Base-by-base conservation (phyloP, 1,140 invertebrate genomes). In the Drosophila setifemur region DNA sequence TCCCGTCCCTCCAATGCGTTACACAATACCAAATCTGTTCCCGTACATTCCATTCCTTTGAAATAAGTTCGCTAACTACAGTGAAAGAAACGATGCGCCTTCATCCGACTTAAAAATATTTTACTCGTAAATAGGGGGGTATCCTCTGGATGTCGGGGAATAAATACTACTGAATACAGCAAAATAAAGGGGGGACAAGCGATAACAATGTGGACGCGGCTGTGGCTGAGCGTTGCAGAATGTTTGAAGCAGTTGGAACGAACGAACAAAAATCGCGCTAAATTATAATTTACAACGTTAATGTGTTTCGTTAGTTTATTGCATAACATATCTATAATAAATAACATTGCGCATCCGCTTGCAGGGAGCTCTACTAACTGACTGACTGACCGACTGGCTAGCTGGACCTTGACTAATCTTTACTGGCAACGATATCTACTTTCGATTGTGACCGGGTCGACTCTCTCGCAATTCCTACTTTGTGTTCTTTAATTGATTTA, bases 61-160 rank as follows among this genome's bases (percentile, higher is more conserved):
- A 74, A 85, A 60, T 74, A 85, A 79, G 79, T 85, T 83, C 40
- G 48, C 79, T 85, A 85, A 60, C 79, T 85, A 85, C 44, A 49
- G 31, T 64, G 43, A 40, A 55, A 57, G 43, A 40, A 55, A 64
- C 48, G 69, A 37, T 29, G 28, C 18, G 35, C 28, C 33, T 29
- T 23, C 29, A 57, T 50, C n/a, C 39, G 37, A 43, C 57, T 82
- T 82, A 82, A 16, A 50, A 31, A 68, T 72, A 71, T 28, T 75
- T 50, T 55, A 39, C 29, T 52, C 23, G 21, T 52, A 35, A 29
- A 21, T 44, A 11, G 55, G 52, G 61, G 57, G 53, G 57, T 39
- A 49, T 54, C 55, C 26, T 82, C 52, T 73, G 35, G 33, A 19
- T 37, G 16, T 16, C 11, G 37, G 52, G 43, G 52, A 83, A 85